Base-by-base conservation (phyloP, 1,140 invertebrate species). In the Chironomus tepperi region DNA sequence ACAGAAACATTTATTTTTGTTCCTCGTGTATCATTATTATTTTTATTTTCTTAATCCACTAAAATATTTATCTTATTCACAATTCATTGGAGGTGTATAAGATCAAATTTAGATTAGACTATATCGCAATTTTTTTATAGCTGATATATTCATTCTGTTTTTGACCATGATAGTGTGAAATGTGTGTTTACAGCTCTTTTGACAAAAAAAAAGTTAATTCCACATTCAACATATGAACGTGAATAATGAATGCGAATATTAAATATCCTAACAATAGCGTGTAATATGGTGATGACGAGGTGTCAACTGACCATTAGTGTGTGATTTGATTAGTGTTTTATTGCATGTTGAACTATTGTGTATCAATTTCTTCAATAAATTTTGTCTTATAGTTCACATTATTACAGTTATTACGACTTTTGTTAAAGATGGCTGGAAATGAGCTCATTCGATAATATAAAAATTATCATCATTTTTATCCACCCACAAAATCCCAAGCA, bases 21-120 rank as follows among this genome's bases (percentile, higher is more conserved):
- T 34, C 24, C 47, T 57, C n/a, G 12, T 15, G 47, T 12, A n/a
- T n/a, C 47, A 57, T 34, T 57, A 57, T 57, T 57, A 57, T n/a
- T 57, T 57, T 57, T 57, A 57, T 57, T 57, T 57, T 57, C n/a
- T 57, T 57, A 57, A 57, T 57, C 47, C 47, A 57, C 47, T 1
- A 57, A 57, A 57, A 57, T 57, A 15, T 57, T 57, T 57, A 8
- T n/a, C 47, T n/a, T 57, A 57, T 57, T 57, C 15, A n/a, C n/a
- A 8, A 15, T 57, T n/a, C 3, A 57, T n/a, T 47, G 47, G 47
- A 57, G 47, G 47, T 57, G 47, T 57, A 57, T n/a, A 15, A 57
- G 47, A 57, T 57, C 47, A 57, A 57, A 57, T 57, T 57, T 57
- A 57, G 47, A 57, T 57, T 57, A 57, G 47, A 57, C 47, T 57